Base-by-base conservation (phyloP, 92 coral and sea anemone genomes). In the Zoanthus gigantus region DNA sequence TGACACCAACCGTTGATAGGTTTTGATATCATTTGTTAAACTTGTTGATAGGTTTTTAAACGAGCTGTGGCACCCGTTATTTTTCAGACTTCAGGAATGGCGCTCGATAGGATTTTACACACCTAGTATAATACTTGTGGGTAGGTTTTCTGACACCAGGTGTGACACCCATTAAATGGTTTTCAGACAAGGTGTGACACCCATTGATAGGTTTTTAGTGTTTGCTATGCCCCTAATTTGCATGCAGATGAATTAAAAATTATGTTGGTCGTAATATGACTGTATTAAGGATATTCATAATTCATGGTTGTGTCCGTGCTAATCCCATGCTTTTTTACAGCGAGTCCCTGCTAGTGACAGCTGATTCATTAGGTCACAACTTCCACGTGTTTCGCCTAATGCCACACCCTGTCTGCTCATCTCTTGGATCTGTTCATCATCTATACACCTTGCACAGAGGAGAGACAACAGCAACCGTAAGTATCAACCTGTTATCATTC, bases 341-440 rank as follows among this genome's bases (percentile, higher is more conserved):
- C 71, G 99, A 98, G 18, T 95, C 97, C 16, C 84, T 96, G 72
- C 84, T 96, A 75, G 93, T 96, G 75, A 93, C 99, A 53, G 96
- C 99, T 10, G 99, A 96, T 82, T 77, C 88, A 37, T 92, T 95
- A 47, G 99, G 99, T 44, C 96, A 96, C 83, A 90, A 96, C 30
- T 96, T 96, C 88, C 98, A 96, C 84, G 95, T 96, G 77, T 96
- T 93, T 54, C 98, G 91, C n/a, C 72, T 96, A 84, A 91, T 96
- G 92, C 97, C 99, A 72, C 99, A 96, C 85, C 99, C 99, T 23
- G 89, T 92, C 53, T 96, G 99, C 69, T 93, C 99, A 9, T 96
- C 99, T 9, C 96, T 96, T 9, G 96, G 98, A 37, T 92, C 99
- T 28, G 95, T 96, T 12, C 99, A 96, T 82, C 99, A 96, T 71